Evolutionary conservation across 2,888 invertebrate genomes (phyloP).

Genomic region (Ophion obscuratus): DNA sequence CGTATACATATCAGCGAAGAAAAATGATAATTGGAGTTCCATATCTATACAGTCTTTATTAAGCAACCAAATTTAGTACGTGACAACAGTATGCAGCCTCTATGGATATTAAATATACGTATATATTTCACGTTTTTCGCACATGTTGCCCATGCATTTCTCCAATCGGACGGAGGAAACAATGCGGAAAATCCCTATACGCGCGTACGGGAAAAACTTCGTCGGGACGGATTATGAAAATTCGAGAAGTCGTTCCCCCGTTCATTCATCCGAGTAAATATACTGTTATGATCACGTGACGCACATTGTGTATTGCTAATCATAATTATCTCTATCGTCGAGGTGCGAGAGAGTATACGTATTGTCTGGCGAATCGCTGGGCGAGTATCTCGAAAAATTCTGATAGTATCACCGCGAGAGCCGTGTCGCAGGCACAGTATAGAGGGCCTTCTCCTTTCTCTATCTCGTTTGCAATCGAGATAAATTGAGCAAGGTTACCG

Average conservation of each 20-base stretch:
- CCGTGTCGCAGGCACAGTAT: slow-evolving; percentile 7
- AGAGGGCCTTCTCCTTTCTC: slow-evolving; percentile 14
- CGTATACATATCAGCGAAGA: no score
- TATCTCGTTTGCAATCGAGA: slow-evolving; percentile 50
- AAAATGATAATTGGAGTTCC: no score
- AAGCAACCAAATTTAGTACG: no score
- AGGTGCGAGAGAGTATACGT: slow-evolving; percentile 30
- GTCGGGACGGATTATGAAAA: neutral
- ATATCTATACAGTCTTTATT: no score
- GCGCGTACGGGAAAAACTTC: neutral
- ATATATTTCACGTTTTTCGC: no score
- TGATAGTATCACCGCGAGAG: slow-evolving; percentile 56
- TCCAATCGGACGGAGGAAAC: neutral
- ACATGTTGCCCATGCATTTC: neutral
- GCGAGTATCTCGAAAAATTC: slow-evolving; percentile 42
- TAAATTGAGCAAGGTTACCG: slow-evolving; percentile 46
- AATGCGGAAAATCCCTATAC: neutral
- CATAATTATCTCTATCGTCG: slow-evolving; percentile 52
- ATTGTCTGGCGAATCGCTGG: slow-evolving; percentile 31
- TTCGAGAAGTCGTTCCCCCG: slow-evolving; percentile 8
- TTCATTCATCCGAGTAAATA: slow-evolving; percentile 46
- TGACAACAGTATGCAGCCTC: no score
- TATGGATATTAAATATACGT: no score
- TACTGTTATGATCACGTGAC: slow-evolving; percentile 62
- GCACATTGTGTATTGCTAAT: slow-evolving; percentile 36